Evolutionary conservation across 92 coral and sea anemone species (phyloP).

Genomic region (Siderastrea radians): DNA sequence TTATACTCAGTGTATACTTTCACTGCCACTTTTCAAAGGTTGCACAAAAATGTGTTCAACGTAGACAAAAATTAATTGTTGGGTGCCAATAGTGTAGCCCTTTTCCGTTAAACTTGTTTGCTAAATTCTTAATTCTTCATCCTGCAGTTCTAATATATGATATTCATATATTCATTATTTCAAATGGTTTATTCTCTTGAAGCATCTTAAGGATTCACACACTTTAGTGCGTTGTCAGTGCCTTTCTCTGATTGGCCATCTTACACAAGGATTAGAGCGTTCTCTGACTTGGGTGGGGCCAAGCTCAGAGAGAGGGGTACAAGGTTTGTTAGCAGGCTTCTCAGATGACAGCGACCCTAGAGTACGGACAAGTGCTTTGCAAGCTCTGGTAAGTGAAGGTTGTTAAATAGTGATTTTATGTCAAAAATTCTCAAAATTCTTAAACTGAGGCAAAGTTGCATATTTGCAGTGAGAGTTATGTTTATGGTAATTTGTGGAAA

Average conservation of each 20-base stretch:
- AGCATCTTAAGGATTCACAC: slow-evolving; percentile 93
- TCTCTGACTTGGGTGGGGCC: slow-evolving; percentile 33
- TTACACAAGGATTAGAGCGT: slow-evolving; percentile 52
- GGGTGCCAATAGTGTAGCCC: no score
- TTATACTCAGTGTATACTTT: no score
- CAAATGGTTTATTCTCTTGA: background rate
- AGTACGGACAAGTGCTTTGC: slow-evolving; percentile 93
- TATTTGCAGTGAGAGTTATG: no score
- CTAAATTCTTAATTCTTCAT: no score
- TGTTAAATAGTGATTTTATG: background rate
- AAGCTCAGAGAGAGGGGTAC: slow-evolving; percentile 62
- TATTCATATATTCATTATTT: background rate
- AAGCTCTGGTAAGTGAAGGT: slow-evolving; percentile 82
- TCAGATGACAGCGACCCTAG: slow-evolving; percentile 95
- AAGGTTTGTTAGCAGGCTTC: slow-evolving; percentile 82
- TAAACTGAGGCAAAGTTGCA: no score
- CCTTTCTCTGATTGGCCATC: slow-evolving; percentile 85
- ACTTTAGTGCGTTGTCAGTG: slow-evolving; percentile 93
- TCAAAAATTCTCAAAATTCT: background rate
- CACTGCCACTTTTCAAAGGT: no score
- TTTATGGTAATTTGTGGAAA: no score
- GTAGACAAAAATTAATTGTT: no score
- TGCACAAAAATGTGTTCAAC: no score
- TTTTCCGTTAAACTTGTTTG: no score
- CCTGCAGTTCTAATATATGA: no score